Base-by-base conservation (phyloP, 2,113 vertebrate species). In the Apaloderma vittatum region DNA sequence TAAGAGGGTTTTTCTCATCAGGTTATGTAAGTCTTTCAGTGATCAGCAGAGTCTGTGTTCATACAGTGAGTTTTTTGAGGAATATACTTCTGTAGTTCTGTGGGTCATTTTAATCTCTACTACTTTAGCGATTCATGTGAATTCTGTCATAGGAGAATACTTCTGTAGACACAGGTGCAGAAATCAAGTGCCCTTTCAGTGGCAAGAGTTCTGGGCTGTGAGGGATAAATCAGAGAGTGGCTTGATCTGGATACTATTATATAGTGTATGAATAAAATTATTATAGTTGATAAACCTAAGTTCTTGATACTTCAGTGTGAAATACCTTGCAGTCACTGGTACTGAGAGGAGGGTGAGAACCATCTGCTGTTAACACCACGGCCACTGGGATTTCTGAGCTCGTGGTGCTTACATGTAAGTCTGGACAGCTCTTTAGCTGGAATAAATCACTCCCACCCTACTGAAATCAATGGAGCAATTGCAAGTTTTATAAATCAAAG, bases 311-410 rank as follows among this genome's bases (percentile, higher is more conserved):
- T 74, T 75, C 4, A 22, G 8, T 46, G 34, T n/a, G 24, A 29
- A 49, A 17, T 30, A 15, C 43, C 29, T 29, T 78, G 40, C 29
- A 76, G 20, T 80, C 24, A 40, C 27, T 76, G 54, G 29, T 92
- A 55, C 34, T 15, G 9, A 51, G 46, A 55, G 68, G 43, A 67
- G 12, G 0, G 0, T 71, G 48, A 84, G 65, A 90, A 74, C 46
- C 29, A 34, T 52, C 58, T 92, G 48, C 45, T 61, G 21, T 90
- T 88, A 72, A 54, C 61, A 71, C 34, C 36, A 11, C 10, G 21
- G 32, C 52, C 74, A 30, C 34, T 30, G 34, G n/a, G 63, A 68
- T 85, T 82, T 84, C 82, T 85, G 90, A 82, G 52, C 43, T 93
- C 52, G 27, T 2, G 2, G 3, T 78, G 43, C 59, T 90, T 91